Base-by-base conservation (phyloP, 2,888 invertebrate species). In the Dasypolia templi region DNA sequence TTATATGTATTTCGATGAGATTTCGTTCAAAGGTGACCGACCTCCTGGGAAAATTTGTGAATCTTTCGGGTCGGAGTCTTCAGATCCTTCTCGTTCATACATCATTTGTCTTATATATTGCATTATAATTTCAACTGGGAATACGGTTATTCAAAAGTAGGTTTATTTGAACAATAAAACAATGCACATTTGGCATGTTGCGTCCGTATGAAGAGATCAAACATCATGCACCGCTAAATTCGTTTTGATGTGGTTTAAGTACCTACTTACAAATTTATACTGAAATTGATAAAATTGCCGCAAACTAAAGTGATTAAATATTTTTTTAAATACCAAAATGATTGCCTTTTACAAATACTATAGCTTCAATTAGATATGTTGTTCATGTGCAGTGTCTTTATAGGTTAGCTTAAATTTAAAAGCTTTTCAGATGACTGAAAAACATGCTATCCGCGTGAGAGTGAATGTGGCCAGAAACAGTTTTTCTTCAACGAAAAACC, bases 161-260 rank as follows among this genome's bases (percentile, higher is more conserved):
- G 42, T 70, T 70, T 67, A 74, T 63, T 78, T 56, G 22, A 29
- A 63, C 55, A 63, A 78, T 66, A 64, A 73, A 73, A 78, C 79
- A 81, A 78, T 70, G 69, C 58, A 69, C 61, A 56, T 61, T 74
- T 74, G 22, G 70, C 64, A 17, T 66, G 6, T 55, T 26, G 42
- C 42, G 26, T 44, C 19, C 51, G 46, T 72, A 85, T 65, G 67
- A 32, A 65, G 66, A 80, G 62, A 76, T 84, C 74, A 83, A 82
- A 85, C 81, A 75, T 80, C 44, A 65, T 65, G 70, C 58, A 44
- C n/a, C 29, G 59, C 75, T 66, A 72, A 78, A 67, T 49, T 63
- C 44, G 62, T 75, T 79, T 82, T 79, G 64, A 82, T 78, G 85
- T 84, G 82, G 82, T 84, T 70, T 73, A n/a, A 9, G 68, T 42